Base-by-base conservation (phyloP, 2,888 invertebrate genomes). In the Thymelicus lineola region DNA sequence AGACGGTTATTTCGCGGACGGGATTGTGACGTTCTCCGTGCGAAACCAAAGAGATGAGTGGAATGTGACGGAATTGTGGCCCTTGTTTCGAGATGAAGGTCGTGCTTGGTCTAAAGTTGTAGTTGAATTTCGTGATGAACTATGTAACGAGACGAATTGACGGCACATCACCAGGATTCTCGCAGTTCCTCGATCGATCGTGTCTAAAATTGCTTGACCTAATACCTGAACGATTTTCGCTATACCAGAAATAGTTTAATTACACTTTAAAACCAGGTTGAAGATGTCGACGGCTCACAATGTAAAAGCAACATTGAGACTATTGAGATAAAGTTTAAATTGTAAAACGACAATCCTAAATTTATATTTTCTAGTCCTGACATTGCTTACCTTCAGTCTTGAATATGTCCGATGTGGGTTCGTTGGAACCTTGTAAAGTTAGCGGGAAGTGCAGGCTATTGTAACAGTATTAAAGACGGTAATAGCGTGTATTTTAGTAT, bases 41-140 rank as follows among this genome's bases (percentile, higher is more conserved):
- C 81, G 84, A 89, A 89, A 91, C 92, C 91, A 92, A 92, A 91
- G 91, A 91, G 85, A 84, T 50, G 63, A 35, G 35, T 59, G 64
- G 55, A 70, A 46, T 59, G 35, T 46, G 28, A 17, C 42, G 20
- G 64, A 20, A 58, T 17, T 70, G 20, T 57, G 20, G 1, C 55
- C 7, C n/a, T 58, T 58, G 7, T 48, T 38, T 15, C 20, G 9
- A 17, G 9, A 0, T 10, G 38, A 70, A 42, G 59, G 62, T 46
- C 60, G 42, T 5, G 45, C n/a, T 46, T 58, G 58, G 46, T 65
- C 28, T 55, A 36, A n/a, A 20, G 61, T 50, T 20, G 12, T 45
- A 45, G 46, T 55, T 45, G 20, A 28, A 17, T 42, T 53, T 20
- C 20, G 28, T 5, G 55, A 17, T 55, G 6, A 28, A 57, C 45